Evolutionary conservation across 35 echinoderm and acorn worm genomes (phyloP).

Genomic region (Heliocidaris tuberculata): DNA sequence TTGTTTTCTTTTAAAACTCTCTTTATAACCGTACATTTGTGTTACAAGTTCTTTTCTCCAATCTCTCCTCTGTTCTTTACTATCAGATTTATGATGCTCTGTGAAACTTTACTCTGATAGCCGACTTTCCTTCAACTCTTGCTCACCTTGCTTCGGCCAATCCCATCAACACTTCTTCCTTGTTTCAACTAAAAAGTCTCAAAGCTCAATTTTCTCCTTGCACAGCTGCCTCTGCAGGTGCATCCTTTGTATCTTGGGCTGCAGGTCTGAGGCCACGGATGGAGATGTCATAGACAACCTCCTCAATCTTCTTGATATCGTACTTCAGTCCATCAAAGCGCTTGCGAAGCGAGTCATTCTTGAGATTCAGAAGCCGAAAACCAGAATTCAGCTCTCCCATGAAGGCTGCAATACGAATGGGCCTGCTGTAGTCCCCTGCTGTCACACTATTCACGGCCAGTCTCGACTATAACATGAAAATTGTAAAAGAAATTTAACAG

Average conservation of each 20-base stretch:
- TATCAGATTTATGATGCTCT: background rate
- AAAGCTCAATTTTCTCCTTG: background rate
- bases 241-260: background rate
- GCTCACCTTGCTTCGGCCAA: background rate
- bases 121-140: background rate
- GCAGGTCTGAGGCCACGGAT: conserved; percentile 79
- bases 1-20: background rate
- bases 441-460: conserved; percentile 98
- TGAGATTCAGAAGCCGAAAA: conserved; percentile 96
- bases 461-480: conserved; percentile 68
- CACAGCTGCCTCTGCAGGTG: background rate
- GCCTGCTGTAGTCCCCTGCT: conserved; percentile 82
- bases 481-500: background rate
- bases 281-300: conserved; percentile 95
- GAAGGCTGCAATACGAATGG: conserved; percentile 81
- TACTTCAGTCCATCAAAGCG: conserved; percentile 96
- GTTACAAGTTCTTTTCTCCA: background rate
- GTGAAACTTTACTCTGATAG: background rate
- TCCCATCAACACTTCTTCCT: background rate
- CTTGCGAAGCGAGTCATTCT: conserved; percentile 92
- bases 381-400: conserved; percentile 88
- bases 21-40: background rate
- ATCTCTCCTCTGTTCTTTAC: background rate
- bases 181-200: background rate
- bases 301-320: conserved; percentile 98